Percentiles rank a stretch among this genome's conserved stretches.
phyloP scores from a whole-genome alignment of 2,888 invertebrate genomes.

The Alentia gelatinosa region DNA sequence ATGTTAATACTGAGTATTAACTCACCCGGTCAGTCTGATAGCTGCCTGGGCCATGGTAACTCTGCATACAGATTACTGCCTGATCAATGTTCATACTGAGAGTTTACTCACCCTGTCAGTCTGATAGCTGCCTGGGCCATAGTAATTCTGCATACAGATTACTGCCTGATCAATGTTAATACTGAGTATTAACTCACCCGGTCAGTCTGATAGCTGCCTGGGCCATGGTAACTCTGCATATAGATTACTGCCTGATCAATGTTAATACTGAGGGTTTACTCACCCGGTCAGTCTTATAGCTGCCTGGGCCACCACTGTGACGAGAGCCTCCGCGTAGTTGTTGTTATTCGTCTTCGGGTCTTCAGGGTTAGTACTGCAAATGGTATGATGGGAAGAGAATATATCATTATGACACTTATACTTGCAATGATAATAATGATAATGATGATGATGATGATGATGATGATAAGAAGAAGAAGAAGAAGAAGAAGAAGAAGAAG shows the following conservation, averaged over 20 bases:
- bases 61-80: not conserved
- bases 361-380: conserved; percentile 41
- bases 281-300: conserved; percentile 31
- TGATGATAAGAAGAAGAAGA: too few species aligned
- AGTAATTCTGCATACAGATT: too few species aligned
- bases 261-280: too few species aligned
- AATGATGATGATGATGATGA: too few species aligned
- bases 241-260: too few species aligned
- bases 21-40: not conserved
- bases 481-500: too few species aligned
- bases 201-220: not conserved
- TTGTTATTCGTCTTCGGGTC: not conserved
- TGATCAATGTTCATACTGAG: not conserved
- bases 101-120: not conserved
- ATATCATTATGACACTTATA: too few species aligned
- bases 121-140: not conserved
- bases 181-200: not conserved
- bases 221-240: not conserved
- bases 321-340: not conserved
- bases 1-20: too few species aligned
- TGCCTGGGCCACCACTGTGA: not conserved
- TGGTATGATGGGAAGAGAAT: not conserved
- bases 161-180: too few species aligned
- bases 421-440: too few species aligned
- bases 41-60: not conserved